Conservation (phyloP, 2,888 invertebrate genomes). For the Siphlonurus alternatus region DNA sequence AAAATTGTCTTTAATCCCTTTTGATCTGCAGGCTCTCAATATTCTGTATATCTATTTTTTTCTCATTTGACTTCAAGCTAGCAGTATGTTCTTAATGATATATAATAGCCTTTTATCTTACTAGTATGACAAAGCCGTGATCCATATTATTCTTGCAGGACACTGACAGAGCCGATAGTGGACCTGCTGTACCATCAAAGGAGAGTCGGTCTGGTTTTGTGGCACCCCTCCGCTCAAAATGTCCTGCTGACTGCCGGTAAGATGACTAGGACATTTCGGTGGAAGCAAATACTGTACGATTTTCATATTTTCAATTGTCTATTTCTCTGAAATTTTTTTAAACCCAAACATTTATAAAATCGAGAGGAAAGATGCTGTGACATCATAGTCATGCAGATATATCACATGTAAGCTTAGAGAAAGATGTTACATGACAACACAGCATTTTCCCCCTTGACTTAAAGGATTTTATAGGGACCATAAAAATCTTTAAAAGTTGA, state of each 20-base stretch:
- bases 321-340: background rate
- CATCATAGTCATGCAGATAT: too few species aligned
- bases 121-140: background rate
- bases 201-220: conserved; percentile 79
- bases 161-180: conserved; percentile 82
- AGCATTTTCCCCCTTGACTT: too few species aligned
- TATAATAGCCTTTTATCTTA: background rate
- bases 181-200: conserved; percentile 86
- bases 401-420: too few species aligned
- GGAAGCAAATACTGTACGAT: background rate
- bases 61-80: too few species aligned
- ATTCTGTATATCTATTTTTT: too few species aligned
- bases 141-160: conserved; percentile 32
- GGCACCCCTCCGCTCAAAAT: conserved; percentile 95
- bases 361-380: too few species aligned
- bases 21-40: too few species aligned
- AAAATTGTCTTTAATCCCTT: too few species aligned
- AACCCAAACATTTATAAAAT: background rate
- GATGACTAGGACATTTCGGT: conserved; percentile 8
- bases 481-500: too few species aligned
- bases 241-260: conserved; percentile 77
- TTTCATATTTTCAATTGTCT: background rate
- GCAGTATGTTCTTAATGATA: too few species aligned
- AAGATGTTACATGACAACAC: too few species aligned
- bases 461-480: too few species aligned